phyloP scores from a whole-genome alignment of 1,140 invertebrate genomes.

The Macrobrachium nipponense region DNA sequence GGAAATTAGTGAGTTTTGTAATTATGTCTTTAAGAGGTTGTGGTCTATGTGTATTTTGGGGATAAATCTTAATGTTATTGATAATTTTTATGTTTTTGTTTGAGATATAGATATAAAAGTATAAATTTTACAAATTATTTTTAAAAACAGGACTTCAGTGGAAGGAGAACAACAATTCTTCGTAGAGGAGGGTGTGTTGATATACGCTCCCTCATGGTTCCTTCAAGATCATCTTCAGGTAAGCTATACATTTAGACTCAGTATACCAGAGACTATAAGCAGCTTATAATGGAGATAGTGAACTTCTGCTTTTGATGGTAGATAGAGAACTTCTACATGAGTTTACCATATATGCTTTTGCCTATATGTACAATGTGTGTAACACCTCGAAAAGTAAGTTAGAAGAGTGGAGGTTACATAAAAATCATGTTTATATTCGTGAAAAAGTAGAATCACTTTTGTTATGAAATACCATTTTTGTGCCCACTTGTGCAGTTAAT shows the following conservation, averaged over 20 bases:
- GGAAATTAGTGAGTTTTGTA: neutral
- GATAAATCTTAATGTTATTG: neutral
- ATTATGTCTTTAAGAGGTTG: neutral
- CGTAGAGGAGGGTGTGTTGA: constrained; percentile 52
- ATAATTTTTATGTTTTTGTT: neutral
- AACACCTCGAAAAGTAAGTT: no score
- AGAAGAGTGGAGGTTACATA: no score
- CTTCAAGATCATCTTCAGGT: constrained; percentile 52
- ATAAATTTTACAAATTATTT: constrained; percentile 19
- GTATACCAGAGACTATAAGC: no score
- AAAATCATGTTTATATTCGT: no score
- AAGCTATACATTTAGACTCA: neutral
- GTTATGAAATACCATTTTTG: no score
- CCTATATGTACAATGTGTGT: neutral
- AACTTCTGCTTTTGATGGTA: no score
- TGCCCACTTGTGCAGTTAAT: no score
- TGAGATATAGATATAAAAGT: neutral
- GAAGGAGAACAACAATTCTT: constrained; percentile 24
- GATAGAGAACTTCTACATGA: no score
- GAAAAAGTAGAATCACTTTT: no score
- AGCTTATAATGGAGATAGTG: no score
- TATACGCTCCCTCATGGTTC: constrained; percentile 55
- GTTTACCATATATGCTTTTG: no score
- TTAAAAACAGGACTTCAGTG: constrained; percentile 37
- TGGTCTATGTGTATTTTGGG: neutral